These are phyloP conservation scores for Lordiphosa clarofinis DNA, from an alignment of 1,140 invertebrate genomes.

Conservation along the genomic window DNA sequence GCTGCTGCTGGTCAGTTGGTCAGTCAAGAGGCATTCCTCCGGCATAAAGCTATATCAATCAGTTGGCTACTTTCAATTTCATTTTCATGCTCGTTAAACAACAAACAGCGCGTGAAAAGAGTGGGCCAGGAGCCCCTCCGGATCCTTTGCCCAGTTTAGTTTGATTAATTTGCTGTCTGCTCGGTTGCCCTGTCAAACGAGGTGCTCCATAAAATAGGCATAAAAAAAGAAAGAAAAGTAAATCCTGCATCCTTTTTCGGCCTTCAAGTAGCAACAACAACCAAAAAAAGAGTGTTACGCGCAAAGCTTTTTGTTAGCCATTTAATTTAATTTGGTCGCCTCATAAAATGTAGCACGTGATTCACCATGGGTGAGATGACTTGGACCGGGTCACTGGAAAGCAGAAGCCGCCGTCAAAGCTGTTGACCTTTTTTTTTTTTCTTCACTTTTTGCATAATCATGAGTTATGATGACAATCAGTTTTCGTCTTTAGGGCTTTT, in stretches of 20 bases:
- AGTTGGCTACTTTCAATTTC: slow-evolving; percentile 68
- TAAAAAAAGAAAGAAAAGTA: slow-evolving; percentile 29
- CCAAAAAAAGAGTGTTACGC: slow-evolving; percentile 27
- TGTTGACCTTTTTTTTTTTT: slow-evolving; percentile 55
- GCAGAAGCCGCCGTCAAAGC: slow-evolving; percentile 31
- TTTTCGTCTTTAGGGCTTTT: slow-evolving; percentile 19
- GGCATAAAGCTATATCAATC: slow-evolving; percentile 54
- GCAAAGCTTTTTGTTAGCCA: slow-evolving; percentile 39
- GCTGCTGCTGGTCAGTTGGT: slow-evolving; percentile 23
- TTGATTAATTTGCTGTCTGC: slow-evolving; percentile 73
- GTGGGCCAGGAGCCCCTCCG: slow-evolving; percentile 10
- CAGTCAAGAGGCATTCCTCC: slow-evolving; percentile 1
- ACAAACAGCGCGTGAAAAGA: slow-evolving; percentile 62
- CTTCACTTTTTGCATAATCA: slow-evolving; percentile 61
- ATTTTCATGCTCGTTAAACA: slow-evolving; percentile 72
- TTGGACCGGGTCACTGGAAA: slow-evolving; percentile 13
- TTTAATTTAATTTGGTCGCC: slow-evolving; percentile 68
- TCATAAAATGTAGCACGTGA: slow-evolving; percentile 59
- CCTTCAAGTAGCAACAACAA: background rate
- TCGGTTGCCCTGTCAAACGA: slow-evolving; percentile 46
- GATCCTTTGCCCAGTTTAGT: slow-evolving; percentile 69
- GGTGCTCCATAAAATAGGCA: slow-evolving; percentile 59
- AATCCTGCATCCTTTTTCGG: slow-evolving; percentile 58
- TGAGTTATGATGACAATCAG: slow-evolving; percentile 70
- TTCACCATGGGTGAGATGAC: slow-evolving; percentile 10